phyloP scores from a whole-genome alignment of 2,888 invertebrate genomes.

The Formica aserva region DNA sequence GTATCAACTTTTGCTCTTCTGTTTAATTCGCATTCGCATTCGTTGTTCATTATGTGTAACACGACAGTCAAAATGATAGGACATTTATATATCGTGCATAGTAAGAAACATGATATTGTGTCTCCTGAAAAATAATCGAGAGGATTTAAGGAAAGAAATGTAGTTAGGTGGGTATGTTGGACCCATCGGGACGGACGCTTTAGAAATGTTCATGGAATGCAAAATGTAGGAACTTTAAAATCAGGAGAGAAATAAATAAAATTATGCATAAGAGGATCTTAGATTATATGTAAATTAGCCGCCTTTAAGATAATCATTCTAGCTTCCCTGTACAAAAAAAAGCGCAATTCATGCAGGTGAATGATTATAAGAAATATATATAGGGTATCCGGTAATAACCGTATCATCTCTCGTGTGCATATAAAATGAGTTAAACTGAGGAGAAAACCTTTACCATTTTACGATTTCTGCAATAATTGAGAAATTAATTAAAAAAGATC shows the following conservation, averaged over 20 bases:
- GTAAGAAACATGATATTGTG: not conserved
- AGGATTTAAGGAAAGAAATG: not conserved
- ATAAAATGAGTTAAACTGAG: no score
- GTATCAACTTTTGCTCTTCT: not conserved
- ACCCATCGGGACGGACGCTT: conserved; percentile 21
- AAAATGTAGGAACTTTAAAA: conserved; percentile 46
- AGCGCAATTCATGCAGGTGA: not conserved
- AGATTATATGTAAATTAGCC: conserved; percentile 32
- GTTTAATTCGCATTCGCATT: conserved; percentile 25
- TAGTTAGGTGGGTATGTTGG: conserved; percentile 9
- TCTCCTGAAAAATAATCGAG: not conserved
- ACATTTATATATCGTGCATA: not conserved
- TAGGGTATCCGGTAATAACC: no score
- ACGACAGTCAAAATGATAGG: not conserved
- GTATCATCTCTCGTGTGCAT: no score
- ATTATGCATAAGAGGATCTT: conserved; percentile 19
- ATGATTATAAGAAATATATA: conserved; percentile 19
- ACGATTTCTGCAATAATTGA: no score
- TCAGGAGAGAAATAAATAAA: not conserved
- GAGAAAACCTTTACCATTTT: no score
- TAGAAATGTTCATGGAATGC: conserved; percentile 22
- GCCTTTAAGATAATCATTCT: not conserved
- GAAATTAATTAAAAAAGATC: no score
- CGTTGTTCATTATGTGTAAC: conserved; percentile 1
- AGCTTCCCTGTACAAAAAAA: not conserved